Conservation (phyloP, 2,888 invertebrate genomes). For the Catotricha subobsoleta region DNA sequence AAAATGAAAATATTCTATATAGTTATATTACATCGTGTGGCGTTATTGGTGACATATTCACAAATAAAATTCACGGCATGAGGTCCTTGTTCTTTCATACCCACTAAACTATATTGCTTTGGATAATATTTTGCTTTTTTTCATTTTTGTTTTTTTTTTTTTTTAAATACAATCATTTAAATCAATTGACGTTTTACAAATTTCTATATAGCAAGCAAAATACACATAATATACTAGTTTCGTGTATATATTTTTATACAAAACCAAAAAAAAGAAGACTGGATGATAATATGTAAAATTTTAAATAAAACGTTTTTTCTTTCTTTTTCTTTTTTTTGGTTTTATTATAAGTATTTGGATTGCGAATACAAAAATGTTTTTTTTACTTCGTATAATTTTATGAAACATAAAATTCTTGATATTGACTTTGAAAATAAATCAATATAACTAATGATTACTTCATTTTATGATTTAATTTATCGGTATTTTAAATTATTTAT, state of each 20-base stretch:
- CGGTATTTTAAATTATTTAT: too few relatives aligned
- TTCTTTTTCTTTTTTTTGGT: not conserved
- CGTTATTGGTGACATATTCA: constrained; percentile 3
- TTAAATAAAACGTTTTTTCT: not conserved
- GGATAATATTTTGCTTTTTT: not conserved
- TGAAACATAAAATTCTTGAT: constrained; percentile 1
- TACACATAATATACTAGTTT: too few relatives aligned
- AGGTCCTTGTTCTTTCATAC: constrained; percentile 4
- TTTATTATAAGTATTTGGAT: not conserved
- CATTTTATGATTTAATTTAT: too few relatives aligned
- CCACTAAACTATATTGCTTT: constrained; percentile 2
- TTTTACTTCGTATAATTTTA: constrained; percentile 1
- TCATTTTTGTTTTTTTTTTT: not conserved
- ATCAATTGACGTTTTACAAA: constrained; percentile 4
- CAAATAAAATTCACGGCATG: constrained; percentile 3
- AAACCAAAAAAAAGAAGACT: not conserved
- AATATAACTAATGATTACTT: constrained; percentile 3
- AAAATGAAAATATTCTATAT: too few relatives aligned
- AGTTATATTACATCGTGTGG: not conserved
- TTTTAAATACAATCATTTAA: constrained; percentile 3
- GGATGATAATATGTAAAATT: not conserved
- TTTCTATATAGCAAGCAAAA: not conserved
- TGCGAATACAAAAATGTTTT: not conserved
- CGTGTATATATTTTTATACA: too few relatives aligned
- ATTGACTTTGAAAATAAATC: constrained; percentile 4